Conservation (phyloP, 2,797 vertebrate genomes). For the Salarias fasciatus region DNA sequence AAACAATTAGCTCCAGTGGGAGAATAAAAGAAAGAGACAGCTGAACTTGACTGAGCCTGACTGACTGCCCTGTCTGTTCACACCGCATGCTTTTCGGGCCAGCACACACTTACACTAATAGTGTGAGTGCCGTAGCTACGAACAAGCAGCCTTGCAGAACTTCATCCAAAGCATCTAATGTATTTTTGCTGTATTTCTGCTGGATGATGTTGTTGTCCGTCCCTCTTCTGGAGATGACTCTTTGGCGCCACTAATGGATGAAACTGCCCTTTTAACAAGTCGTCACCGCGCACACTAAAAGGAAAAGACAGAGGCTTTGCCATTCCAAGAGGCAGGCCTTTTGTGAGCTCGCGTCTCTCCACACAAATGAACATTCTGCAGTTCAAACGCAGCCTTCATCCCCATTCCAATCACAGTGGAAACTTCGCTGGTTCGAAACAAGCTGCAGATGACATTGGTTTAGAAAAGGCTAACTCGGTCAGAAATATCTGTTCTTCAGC, state of each 20-base stretch:
- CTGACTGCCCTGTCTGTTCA: not conserved
- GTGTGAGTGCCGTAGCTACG: not conserved
- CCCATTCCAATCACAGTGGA: constrained; percentile 12
- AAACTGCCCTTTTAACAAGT: not conserved
- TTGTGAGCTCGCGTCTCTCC: constrained; percentile 3
- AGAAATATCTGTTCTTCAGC: too few species aligned
- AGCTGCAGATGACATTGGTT: too few species aligned
- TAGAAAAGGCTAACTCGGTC: too few species aligned
- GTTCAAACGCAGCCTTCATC: constrained; percentile 1
- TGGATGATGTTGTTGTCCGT: not conserved
- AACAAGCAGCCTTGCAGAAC: not conserved
- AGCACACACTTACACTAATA: not conserved
- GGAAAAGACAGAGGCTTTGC: not conserved
- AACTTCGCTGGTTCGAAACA: not conserved
- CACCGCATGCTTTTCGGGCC: not conserved
- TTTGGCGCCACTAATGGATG: constrained; percentile 5
- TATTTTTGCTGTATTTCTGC: constrained; percentile 13
- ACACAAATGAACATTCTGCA: constrained; percentile 12
- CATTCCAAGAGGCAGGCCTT: not conserved
- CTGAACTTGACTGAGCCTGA: constrained; percentile 7
- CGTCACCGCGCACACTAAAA: constrained; percentile 8
- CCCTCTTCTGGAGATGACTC: not conserved
- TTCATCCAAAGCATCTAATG: constrained; percentile 1
- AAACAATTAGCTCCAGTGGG: constrained; percentile 1
- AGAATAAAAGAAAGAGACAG: constrained; percentile 8